Percentiles rank a stretch among this genome's conserved stretches.
phyloP scores from a whole-genome alignment of 2,113 vertebrate genomes.

The Climacteris rufus region DNA sequence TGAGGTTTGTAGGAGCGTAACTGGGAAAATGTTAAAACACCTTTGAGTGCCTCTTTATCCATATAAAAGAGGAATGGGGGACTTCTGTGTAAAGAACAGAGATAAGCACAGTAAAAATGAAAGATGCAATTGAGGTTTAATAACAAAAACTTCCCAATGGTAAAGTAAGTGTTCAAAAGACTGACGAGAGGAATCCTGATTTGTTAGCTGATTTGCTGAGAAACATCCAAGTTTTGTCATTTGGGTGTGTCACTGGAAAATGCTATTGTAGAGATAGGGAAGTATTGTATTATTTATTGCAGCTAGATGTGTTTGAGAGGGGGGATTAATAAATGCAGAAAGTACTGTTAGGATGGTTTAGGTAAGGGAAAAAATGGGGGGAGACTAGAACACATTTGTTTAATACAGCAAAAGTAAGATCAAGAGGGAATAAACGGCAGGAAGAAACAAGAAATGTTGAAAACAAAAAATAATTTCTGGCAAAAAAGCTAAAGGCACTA shows the following conservation, averaged over 20 bases:
- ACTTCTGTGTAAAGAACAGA: background rate
- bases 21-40: background rate
- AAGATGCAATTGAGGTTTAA: background rate
- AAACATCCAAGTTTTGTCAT: background rate
- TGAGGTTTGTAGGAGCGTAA: background rate
- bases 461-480: background rate
- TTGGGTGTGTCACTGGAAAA: background rate
- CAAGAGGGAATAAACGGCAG: background rate
- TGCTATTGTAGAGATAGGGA: background rate
- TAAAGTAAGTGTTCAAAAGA: background rate
- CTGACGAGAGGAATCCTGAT: background rate
- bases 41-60: background rate
- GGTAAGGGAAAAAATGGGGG: background rate
- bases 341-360: background rate
- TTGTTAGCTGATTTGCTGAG: background rate
- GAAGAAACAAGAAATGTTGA: background rate
- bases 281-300: background rate
- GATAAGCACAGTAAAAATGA: background rate
- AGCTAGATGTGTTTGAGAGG: background rate
- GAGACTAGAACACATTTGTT: background rate
- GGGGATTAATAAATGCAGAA: background rate
- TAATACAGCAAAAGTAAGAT: background rate
- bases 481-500: background rate
- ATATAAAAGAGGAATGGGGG: background rate
- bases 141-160: background rate